Base-by-base conservation (phyloP, 2,888 invertebrate species). In the Fragum fragum region DNA sequence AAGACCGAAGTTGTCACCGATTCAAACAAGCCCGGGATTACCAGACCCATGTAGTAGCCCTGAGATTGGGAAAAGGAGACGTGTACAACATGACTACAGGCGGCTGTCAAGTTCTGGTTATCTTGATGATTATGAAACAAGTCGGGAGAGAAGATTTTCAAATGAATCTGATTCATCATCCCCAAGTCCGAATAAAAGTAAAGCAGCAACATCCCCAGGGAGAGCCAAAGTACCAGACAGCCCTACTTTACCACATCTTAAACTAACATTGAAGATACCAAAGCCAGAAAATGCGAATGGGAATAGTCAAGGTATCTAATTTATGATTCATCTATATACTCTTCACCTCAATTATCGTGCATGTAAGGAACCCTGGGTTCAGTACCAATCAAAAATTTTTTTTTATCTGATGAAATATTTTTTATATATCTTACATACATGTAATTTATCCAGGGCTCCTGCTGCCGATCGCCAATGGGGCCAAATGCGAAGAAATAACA, bases 81-180 rank as follows among this genome's bases (percentile, higher is more conserved):
- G 94, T 32, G 90, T 93, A 36, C 93, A 93, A n/a, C 94, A 94
- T 83, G 93, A 94, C 77, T 94, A 94, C 85, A 87, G 94, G 53
- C 87, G 93, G 16, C 85, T 94, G 75, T 94, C 94, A 32, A 93
- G 93, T 80, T 92, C 94, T 55, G 94, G 94, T 42, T 94, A 94
- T 82, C 86, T 93, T 47, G 94, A 93, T 83, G 94, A 93, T 83
- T 93, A 93, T 86, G 91, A 91, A 79, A 86, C 87, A 53, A 88
- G 92, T 59, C 87, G 89, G 53, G 90, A 91, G 71, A 84, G 90
- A 70, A 76, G 91, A 47, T 91, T 91, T 81, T 91, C 91, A 23
- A 89, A 89, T 73, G 88, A 92, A 77, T 90, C 92, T 28, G 91
- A 91, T 69, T 61, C 75, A 55, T 61, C 76, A 42, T 89, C 91